phyloP scores from a whole-genome alignment of 1,140 invertebrate species.

The Anthonomus grandis region DNA sequence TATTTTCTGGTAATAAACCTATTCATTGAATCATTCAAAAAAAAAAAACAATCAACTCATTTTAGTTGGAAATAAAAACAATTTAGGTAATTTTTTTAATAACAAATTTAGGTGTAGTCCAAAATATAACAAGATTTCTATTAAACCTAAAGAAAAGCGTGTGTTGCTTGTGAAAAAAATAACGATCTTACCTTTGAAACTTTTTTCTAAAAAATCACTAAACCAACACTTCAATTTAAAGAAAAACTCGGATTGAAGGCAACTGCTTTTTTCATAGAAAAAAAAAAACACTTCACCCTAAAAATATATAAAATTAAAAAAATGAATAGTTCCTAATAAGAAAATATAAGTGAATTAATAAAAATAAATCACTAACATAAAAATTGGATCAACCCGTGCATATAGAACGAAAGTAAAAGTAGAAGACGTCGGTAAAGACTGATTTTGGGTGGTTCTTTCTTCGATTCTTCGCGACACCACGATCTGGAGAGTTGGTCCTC shows the following conservation, averaged over 20 bases:
- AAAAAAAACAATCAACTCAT: too few species aligned
- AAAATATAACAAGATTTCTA: too few species aligned
- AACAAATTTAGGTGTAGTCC: too few species aligned
- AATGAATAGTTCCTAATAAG: background rate
- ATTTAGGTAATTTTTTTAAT: too few species aligned
- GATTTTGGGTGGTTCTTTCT: conserved; percentile 19
- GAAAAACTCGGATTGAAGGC: background rate
- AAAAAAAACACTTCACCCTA: conserved; percentile 17
- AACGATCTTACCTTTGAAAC: background rate
- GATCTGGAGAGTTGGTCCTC: background rate
- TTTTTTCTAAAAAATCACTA: background rate
- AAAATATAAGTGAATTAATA: background rate
- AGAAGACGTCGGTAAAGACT: conserved; percentile 20
- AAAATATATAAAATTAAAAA: background rate
- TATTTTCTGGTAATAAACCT: too few species aligned
- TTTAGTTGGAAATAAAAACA: too few species aligned
- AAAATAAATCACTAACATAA: conserved; percentile 12
- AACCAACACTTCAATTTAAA: background rate
- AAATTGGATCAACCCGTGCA: conserved; percentile 17
- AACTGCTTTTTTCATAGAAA: conserved; percentile 9
- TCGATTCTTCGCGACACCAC: conserved; percentile 5
- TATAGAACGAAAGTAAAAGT: conserved; percentile 21
- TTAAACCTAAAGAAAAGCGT: too few species aligned
- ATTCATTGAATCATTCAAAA: too few species aligned
- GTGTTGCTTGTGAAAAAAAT: too few species aligned